Evolutionary conservation across 1,140 invertebrate species (phyloP), one percentile per base, ranked within the genome.

Genomic region (Drosophila aff.): DNA sequence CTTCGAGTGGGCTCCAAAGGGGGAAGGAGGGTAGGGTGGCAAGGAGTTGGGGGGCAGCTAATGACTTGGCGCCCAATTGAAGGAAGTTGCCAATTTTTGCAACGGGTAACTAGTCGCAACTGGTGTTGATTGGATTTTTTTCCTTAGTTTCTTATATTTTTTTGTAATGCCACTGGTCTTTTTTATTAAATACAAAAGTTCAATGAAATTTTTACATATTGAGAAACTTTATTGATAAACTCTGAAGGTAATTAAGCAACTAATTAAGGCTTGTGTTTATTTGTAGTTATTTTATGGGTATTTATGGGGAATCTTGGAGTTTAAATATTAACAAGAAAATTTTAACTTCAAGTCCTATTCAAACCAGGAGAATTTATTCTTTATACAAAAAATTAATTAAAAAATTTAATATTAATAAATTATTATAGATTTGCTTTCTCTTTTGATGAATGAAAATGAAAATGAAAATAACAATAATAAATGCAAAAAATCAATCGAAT

Each of bases 41-140:
- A 6, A n/a, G 57, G 57, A 33, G 9, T n/a, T 3, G 16, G 67
- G 64, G 63, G 78, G 68, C 79, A 79, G 80, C 84, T 87, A 87
- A 87, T 87, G 84, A 87, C 84, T 89, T 86, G 82, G 82, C 82
- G 82, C 82, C 84, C 76, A 81, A 64, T 68, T 52, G 67, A 80
- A 81, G 83, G 83, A 87, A 87, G 83, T 83, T 73, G 80, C 67
- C 84, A 87, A 87, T 87, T 83, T 82, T 67, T 82, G 76, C 68
- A 58, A 40, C 33, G 74, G 46, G 38, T 47, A 66, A 76, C 72
- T 49, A 75, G 58, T 47, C 49, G 63, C 64, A 74, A 81, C 68
- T 67, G 57, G 47, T 76, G 81, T 62, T 82, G 66, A 82, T 82
- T 78, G 62, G 41, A 43, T 72, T 58, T 59, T 59, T 52, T 36